Conservation (phyloP, 2,113 vertebrate genomes). For the Cercopithecus mona region DNA sequence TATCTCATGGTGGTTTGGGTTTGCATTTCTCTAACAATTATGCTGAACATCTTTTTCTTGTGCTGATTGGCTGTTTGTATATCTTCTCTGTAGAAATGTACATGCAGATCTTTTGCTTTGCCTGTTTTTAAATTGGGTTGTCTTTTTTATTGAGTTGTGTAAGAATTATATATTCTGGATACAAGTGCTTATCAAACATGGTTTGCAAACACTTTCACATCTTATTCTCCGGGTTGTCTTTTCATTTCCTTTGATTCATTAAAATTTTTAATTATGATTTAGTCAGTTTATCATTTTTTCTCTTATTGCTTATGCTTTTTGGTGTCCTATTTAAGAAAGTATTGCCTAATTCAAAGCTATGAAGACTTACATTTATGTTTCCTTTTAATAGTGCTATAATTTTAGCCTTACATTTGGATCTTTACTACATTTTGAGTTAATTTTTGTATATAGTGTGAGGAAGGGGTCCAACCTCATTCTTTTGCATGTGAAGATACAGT, state of each 20-base stretch:
- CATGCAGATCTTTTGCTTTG: not conserved
- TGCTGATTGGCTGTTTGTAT: not conserved
- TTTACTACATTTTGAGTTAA: not conserved
- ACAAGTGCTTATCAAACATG: not conserved
- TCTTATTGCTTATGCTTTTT: not conserved
- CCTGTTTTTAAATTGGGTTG: not conserved
- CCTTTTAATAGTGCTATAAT: not conserved
- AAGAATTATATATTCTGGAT: not conserved
- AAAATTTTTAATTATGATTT: not conserved
- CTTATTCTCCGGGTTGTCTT: not conserved
- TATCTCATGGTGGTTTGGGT: not conserved
- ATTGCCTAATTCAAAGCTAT: not conserved
- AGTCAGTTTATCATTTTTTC: not conserved
- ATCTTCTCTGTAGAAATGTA: not conserved
- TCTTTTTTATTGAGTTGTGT: not conserved
- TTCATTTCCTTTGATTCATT: conserved; percentile 26
- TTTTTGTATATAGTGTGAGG: not conserved
- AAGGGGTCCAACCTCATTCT: not conserved
- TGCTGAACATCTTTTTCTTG: not conserved
- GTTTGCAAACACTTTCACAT: conserved; percentile 2
- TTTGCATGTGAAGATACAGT: not conserved
- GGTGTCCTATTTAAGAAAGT: not conserved
- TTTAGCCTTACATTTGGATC: not conserved
- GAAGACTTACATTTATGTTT: not conserved
- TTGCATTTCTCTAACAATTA: not conserved